Evolutionary conservation across 2,797 vertebrate genomes (phyloP), one percentile per base, ranked within the genome.

Genomic region (Myotis findleyi): DNA sequence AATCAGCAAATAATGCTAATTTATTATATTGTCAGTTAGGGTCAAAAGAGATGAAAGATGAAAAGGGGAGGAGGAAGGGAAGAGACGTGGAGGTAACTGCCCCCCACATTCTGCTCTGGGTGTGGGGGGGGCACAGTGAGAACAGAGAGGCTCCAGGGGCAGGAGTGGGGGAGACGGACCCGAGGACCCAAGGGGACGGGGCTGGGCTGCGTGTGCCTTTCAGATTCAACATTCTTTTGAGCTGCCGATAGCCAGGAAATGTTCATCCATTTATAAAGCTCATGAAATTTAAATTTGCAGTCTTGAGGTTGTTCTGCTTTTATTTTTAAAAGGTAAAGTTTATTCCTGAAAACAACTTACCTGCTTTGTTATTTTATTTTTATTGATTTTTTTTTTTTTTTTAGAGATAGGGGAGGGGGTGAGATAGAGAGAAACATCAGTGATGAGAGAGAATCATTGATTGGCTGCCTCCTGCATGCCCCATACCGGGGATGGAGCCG

Each of bases 271-370:
- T 51, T 38, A 49, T 66, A 72, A 55, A 68, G 20, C 33, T 66
- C 25, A 27, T 14, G 38, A 72, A 81, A 72, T 81, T 53, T 75
- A 83, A 83, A 44, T 68, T 3, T 38, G 66, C 14, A 30, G 12
- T 47, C 27, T 9, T 38, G 8, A 80, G 23, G 10, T 77, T 36
- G 25, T 69, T 55, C 11, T 89, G 79, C 71, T 73, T 72, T 88
- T 93, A 55, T 87, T 84, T 81, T 76, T 77, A 59, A 88, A 62
- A 69, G 30, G 82, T 77, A 82, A 33, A 57, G 38, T 80, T 87
- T 66, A 66, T 73, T 94, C 77, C 71, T 86, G 49, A 71, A 33
- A 76, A 87, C 20, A 51, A 10, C 23, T 75, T 30, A 59, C 30
- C 33, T 73, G 20, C 33, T 38, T 92, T 79, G 72, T 49, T 38